Evolutionary conservation across 2,888 invertebrate species (phyloP).

Genomic region (Lithophane semibrunnea): DNA sequence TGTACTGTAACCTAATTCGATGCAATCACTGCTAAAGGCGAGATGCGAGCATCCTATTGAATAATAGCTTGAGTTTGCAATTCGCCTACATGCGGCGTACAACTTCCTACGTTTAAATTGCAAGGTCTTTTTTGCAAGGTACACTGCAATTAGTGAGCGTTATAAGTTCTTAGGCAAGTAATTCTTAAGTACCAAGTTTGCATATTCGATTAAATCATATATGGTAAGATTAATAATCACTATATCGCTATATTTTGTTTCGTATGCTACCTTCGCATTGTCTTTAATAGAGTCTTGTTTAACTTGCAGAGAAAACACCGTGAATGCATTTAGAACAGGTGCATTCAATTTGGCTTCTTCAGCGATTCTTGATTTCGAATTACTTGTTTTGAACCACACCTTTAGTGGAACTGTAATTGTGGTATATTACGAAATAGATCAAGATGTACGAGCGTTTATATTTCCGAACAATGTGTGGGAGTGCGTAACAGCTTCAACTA

Average conservation of each 20-base stretch:
- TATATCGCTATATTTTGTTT: constrained; percentile 38
- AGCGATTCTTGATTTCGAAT: neutral
- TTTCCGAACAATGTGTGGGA: constrained; percentile 19
- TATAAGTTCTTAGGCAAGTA: constrained; percentile 34
- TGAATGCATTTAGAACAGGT: constrained; percentile 25
- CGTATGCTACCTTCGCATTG: constrained; percentile 34
- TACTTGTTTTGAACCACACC: neutral
- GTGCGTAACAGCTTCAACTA: constrained; percentile 44
- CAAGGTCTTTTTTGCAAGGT: constrained; percentile 55
- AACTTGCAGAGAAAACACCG: constrained; percentile 40
- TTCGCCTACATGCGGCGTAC: constrained; percentile 55
- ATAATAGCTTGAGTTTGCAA: constrained; percentile 65
- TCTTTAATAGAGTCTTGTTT: constrained; percentile 26
- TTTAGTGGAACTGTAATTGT: constrained; percentile 6
- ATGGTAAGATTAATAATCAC: constrained; percentile 44
- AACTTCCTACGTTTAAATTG: constrained; percentile 67
- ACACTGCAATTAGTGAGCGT: constrained; percentile 49
- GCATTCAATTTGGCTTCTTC: constrained; percentile 1
- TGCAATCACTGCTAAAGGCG: constrained; percentile 54
- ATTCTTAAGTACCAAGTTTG: constrained; percentile 39
- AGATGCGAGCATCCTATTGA: constrained; percentile 60
- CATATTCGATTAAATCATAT: constrained; percentile 50
- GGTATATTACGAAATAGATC: constrained; percentile 7
- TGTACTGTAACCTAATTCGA: constrained; percentile 55
- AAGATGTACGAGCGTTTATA: constrained; percentile 20